These are phyloP conservation scores for Hermetia illucens DNA, from an alignment of 1,140 invertebrate genomes.

Conservation along the genomic window DNA sequence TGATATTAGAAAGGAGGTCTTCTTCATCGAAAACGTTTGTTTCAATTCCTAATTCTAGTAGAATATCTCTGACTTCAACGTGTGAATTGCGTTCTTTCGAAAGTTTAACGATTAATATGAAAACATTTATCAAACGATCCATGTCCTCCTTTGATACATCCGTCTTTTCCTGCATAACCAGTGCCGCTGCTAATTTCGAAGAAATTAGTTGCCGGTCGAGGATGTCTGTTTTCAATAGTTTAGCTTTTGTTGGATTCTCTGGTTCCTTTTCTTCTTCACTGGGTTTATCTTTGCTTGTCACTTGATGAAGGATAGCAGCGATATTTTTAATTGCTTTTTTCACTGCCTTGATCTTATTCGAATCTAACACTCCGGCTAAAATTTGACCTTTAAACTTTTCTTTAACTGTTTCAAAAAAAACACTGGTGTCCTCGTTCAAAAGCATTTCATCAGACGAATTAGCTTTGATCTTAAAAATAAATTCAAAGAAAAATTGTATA, in stretches of 20 bases:
- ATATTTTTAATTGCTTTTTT: conserved; percentile 43
- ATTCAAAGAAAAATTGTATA: too few species aligned
- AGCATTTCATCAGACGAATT: conserved; percentile 61
- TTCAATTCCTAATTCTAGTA: conserved; percentile 6
- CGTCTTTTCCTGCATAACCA: conserved; percentile 60
- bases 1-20: too few species aligned
- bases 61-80: conserved; percentile 7
- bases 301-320: conserved; percentile 48
- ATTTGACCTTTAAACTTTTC: conserved; percentile 71
- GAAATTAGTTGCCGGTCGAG: conserved; percentile 38
- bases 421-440: conserved; percentile 49
- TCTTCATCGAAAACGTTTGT: neutral
- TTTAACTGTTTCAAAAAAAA: conserved; percentile 67
- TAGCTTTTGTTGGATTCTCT: neutral
- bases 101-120: conserved; percentile 41
- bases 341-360: conserved; percentile 26
- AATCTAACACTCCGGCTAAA: conserved; percentile 55
- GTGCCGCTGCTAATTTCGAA: conserved; percentile 57
- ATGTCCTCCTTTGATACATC: conserved; percentile 61
- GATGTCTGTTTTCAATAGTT: conserved; percentile 2
- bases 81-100: conserved; percentile 5
- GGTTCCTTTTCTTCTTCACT: conserved; percentile 33
- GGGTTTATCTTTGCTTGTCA: conserved; percentile 36
- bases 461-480: conserved; percentile 36
- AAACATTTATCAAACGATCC: conserved; percentile 59